phyloP scores from a whole-genome alignment of 2,797 vertebrate species.

The Oryzias dopingdopingensis region DNA sequence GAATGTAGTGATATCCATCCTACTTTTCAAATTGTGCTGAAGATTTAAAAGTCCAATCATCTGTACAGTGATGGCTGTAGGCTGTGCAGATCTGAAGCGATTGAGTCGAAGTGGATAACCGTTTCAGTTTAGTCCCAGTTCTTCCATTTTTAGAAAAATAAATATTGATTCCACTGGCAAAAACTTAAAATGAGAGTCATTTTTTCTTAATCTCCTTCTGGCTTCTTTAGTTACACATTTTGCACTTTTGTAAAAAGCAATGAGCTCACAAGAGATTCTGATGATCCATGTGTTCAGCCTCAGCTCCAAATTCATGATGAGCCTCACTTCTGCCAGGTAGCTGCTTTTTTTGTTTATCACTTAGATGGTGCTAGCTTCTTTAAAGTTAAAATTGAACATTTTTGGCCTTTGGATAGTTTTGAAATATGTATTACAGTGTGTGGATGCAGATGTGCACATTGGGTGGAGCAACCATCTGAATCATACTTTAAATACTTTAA shows the following conservation, averaged over 20 bases:
- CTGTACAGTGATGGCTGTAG: conserved; percentile 16
- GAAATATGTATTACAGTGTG: too few species aligned
- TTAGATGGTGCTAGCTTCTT: conserved; percentile 8
- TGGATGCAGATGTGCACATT: too few species aligned
- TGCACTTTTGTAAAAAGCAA: conserved; percentile 76
- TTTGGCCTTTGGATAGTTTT: background rate
- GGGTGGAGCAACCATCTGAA: too few species aligned
- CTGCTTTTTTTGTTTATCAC: conserved; percentile 9
- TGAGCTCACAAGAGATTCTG: conserved; percentile 77
- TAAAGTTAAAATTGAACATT: background rate
- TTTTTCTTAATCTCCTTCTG: conserved; percentile 64
- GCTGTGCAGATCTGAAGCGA: conserved; percentile 34
- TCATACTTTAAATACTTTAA: too few species aligned
- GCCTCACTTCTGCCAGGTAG: conserved; percentile 36
- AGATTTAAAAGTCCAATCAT: too few species aligned
- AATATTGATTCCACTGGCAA: conserved; percentile 54
- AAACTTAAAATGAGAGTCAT: conserved; percentile 61
- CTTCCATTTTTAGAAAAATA: conserved; percentile 33
- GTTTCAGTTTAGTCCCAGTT: conserved; percentile 27
- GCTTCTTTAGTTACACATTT: conserved; percentile 55
- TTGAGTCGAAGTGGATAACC: conserved; percentile 46
- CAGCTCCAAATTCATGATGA: conserved; percentile 67
- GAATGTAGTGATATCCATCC: conserved; percentile 12
- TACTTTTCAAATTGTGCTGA: background rate
- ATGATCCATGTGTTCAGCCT: conserved; percentile 72